A percentile compares a stretch with the other conserved stretches of the same genome.
phyloP scores from a whole-genome alignment of 2,113 vertebrate species.

The Elaphurus davidianus region DNA sequence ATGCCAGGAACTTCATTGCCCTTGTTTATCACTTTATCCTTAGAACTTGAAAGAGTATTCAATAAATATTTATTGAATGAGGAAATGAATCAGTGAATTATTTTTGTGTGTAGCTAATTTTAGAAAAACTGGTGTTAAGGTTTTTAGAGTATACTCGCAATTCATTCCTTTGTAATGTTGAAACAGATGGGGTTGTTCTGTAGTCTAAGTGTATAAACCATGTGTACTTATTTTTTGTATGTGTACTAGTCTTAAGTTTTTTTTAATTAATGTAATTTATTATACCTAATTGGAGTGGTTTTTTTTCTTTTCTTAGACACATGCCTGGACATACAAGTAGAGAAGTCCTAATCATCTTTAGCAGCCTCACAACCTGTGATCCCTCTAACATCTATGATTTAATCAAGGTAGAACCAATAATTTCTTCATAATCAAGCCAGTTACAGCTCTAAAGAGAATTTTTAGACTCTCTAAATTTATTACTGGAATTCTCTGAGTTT shows the following conservation, averaged over 20 bases:
- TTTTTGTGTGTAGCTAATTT: neutral
- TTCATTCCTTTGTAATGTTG: neutral
- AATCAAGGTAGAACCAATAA: constrained; percentile 87
- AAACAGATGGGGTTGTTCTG: neutral
- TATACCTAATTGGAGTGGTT: neutral
- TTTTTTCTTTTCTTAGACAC: constrained; percentile 84
- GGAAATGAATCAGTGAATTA: neutral
- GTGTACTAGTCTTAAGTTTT: neutral
- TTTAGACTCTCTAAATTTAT: neutral
- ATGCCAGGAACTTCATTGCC: neutral
- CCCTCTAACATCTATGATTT: constrained; percentile 96
- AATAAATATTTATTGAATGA: neutral
- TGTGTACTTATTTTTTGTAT: neutral
- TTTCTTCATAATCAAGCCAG: neutral
- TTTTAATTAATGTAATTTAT: neutral
- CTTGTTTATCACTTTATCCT: neutral
- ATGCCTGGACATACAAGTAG: constrained; percentile 97
- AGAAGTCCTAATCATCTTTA: constrained; percentile 95
- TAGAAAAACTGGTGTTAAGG: neutral
- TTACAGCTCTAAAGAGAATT: neutral
- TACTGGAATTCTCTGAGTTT: neutral
- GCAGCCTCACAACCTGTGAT: constrained; percentile 98
- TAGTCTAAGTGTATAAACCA: constrained; percentile 11
- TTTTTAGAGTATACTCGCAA: neutral
- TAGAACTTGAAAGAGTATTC: neutral